Percentiles rank a stretch among this genome's conserved stretches.
phyloP scores from a whole-genome alignment of 1,140 invertebrate genomes.

The Drosophila ohnishii region DNA sequence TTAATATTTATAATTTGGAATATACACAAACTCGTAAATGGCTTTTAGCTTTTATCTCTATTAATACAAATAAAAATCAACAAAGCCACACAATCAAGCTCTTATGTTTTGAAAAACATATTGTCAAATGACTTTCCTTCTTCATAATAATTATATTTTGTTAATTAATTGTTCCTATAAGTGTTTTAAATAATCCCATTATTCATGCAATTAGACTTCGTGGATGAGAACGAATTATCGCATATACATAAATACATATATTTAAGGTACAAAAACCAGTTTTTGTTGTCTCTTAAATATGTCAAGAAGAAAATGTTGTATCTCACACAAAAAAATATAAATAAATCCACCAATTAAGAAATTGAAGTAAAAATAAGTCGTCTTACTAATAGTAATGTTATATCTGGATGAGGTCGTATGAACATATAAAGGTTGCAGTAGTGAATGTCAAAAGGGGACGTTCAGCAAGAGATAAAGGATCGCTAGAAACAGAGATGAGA shows the following conservation, averaged over 20 bases:
- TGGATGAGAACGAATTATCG: background rate
- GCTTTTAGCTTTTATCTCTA: background rate
- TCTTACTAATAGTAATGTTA: no score
- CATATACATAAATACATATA: slow-evolving; percentile 8
- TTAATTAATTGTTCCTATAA: slow-evolving; percentile 33
- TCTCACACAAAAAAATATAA: background rate
- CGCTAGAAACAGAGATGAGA: no score
- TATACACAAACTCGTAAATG: background rate
- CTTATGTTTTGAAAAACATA: background rate
- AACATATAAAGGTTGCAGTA: no score
- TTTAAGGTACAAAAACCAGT: background rate
- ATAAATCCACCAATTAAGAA: background rate
- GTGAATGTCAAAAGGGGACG: no score
- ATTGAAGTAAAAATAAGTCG: no score
- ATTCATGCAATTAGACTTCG: background rate
- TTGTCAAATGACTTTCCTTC: background rate
- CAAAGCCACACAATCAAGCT: background rate
- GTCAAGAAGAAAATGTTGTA: background rate
- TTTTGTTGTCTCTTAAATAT: background rate
- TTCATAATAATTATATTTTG: slow-evolving; percentile 4
- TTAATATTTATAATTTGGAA: background rate
- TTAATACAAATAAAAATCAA: background rate
- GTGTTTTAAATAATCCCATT: slow-evolving; percentile 2
- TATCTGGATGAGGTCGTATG: no score
- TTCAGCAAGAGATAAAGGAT: no score